Percentiles rank a stretch among this genome's conserved stretches.
These are phyloP conservation scores for Apogon hyalosoma DNA, from an alignment of 2,797 vertebrate species.

Conservation along the genomic window DNA sequence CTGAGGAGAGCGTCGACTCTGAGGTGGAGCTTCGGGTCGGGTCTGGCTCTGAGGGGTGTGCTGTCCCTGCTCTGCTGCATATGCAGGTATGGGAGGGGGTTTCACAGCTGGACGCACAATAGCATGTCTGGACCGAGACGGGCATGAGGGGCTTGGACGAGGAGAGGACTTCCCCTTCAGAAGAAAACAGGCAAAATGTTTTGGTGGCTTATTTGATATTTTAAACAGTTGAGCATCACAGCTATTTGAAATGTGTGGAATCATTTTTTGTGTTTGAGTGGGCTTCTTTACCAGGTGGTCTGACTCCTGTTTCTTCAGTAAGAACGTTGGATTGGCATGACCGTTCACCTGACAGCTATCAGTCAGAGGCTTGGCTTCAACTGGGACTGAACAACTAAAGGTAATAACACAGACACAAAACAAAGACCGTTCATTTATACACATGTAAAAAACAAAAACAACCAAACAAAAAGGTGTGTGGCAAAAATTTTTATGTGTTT, in stretches of 20 bases:
- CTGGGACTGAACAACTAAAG: constrained; percentile 56
- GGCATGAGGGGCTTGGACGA: constrained; percentile 53
- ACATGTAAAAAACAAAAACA: not conserved
- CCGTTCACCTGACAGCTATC: constrained; percentile 48
- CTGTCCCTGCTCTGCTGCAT: constrained; percentile 28
- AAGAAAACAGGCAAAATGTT: constrained; percentile 6
- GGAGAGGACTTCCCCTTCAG: constrained; percentile 50
- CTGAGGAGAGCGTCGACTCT: constrained; percentile 68
- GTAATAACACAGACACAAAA: constrained; percentile 30
- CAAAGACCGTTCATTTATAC: not conserved
- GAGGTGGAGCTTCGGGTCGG: constrained; percentile 57
- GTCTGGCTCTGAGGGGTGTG: constrained; percentile 1
- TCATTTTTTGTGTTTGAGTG: not conserved
- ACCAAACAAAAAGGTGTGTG: too few species aligned
- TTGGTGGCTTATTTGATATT: not conserved
- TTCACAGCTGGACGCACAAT: constrained; percentile 73
- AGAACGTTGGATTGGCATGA: constrained; percentile 83
- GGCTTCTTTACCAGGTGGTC: constrained; percentile 64
- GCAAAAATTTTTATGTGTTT: too few species aligned
- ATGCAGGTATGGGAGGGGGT: constrained; percentile 76
- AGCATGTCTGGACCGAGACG: constrained; percentile 54
- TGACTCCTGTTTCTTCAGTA: constrained; percentile 72
- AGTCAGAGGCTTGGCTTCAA: constrained; percentile 44
- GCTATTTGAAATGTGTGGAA: not conserved
- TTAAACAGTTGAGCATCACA: too few species aligned